phyloP scores from a whole-genome alignment of 2,113 vertebrate genomes.

The Malurus alboscapulatus region DNA sequence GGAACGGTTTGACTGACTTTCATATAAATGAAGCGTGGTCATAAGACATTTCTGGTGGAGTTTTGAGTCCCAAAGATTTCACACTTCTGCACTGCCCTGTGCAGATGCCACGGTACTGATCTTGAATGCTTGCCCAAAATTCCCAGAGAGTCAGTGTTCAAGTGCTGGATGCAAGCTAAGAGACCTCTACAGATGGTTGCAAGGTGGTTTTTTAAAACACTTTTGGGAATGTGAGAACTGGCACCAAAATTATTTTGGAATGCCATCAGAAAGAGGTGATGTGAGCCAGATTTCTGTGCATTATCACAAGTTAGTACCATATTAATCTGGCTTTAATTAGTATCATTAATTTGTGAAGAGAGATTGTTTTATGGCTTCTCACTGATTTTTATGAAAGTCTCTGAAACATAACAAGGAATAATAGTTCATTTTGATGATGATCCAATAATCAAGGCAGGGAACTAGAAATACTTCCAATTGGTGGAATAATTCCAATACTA shows the following conservation, averaged over 20 bases:
- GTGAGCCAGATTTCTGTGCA: background rate
- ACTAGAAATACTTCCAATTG: background rate
- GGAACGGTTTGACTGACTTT: background rate
- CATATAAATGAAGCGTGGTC: background rate
- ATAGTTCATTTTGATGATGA: background rate
- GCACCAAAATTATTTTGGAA: slow-evolving; percentile 45
- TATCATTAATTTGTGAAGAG: background rate
- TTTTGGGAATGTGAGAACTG: slow-evolving; percentile 33
- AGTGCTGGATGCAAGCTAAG: background rate
- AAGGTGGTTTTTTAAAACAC: slow-evolving; percentile 45
- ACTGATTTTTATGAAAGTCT: background rate
- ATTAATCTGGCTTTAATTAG: background rate
- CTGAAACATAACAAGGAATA: background rate
- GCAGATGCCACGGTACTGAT: slow-evolving; percentile 1
- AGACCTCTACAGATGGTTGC: slow-evolving; percentile 35
- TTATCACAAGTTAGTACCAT: background rate
- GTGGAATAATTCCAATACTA: background rate
- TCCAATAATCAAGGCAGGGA: background rate
- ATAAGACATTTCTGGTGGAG: background rate
- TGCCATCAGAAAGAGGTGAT: background rate
- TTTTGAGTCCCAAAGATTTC: slow-evolving; percentile 8
- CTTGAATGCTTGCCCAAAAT: background rate
- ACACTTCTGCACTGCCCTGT: background rate
- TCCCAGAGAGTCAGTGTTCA: background rate
- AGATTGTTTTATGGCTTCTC: background rate